A percentile compares a stretch with the other conserved stretches of the same genome.
Evolutionary conservation across 1,140 invertebrate species (phyloP).

Genomic region (Pogonomyrmex barbatus): DNA sequence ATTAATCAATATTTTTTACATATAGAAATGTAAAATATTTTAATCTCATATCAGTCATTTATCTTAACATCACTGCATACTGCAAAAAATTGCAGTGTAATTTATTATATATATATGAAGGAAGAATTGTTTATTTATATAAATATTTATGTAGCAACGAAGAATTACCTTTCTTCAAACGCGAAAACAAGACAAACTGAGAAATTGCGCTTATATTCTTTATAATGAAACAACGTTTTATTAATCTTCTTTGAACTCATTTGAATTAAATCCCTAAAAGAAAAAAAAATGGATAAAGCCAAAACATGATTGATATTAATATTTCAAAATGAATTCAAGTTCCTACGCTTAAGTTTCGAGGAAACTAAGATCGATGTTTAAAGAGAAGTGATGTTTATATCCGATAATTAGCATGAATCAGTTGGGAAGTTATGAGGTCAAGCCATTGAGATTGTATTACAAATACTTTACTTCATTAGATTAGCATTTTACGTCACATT

Average conservation of each 20-base stretch:
- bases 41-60: background rate
- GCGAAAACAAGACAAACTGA: background rate
- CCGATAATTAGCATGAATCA: background rate
- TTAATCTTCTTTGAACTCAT: background rate
- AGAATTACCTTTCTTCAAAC: background rate
- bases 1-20: background rate
- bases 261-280: background rate
- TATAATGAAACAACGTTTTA: background rate
- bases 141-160: background rate
- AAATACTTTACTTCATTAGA: too few species aligned
- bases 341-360: background rate
- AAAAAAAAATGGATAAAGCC: background rate
- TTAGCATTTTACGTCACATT: background rate
- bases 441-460: background rate
- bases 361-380: background rate
- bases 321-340: background rate
- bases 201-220: background rate
- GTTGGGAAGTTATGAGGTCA: constrained; percentile 6
- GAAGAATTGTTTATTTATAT: background rate
- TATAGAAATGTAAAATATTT: background rate
- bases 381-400: constrained; percentile 6
- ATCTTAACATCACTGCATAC: background rate
- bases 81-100: background rate
- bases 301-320: background rate
- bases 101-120: background rate